Conservation (phyloP, 2,888 invertebrate genomes). For the Luperina nickerlii region DNA sequence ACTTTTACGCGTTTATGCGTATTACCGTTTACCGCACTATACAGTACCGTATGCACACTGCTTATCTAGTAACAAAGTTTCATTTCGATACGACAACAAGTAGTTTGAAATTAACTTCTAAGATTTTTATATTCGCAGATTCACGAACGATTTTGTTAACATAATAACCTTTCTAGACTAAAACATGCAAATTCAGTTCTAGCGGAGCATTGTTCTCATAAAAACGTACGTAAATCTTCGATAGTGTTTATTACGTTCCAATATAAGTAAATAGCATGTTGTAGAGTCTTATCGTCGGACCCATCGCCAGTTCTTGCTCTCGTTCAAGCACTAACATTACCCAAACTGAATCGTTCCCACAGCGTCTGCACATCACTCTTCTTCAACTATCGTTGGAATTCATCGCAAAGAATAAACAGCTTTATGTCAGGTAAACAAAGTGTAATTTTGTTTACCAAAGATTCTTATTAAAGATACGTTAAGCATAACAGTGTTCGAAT, state of each 20-base stretch:
- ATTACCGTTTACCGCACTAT: background rate
- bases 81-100: background rate
- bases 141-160: conserved; percentile 1
- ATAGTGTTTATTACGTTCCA: conserved; percentile 69
- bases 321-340: conserved; percentile 78
- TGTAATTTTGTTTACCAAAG: conserved; percentile 58
- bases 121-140: background rate
- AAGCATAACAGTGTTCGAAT: conserved; percentile 75
- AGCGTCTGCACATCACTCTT: conserved; percentile 83
- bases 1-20: background rate
- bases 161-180: conserved; percentile 40
- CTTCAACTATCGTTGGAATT: conserved; percentile 68
- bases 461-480: conserved; percentile 73
- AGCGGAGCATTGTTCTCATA: conserved; percentile 62
- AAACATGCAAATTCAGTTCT: conserved; percentile 59
- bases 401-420: conserved; percentile 65
- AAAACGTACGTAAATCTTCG: conserved; percentile 62
- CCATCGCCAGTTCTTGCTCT: conserved; percentile 81
- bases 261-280: conserved; percentile 74
- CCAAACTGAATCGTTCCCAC: conserved; percentile 86
- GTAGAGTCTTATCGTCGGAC: conserved; percentile 77
- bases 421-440: conserved; percentile 57
- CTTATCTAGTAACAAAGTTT: background rate
- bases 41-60: background rate
- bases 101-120: background rate